These are phyloP conservation scores for Synanthedon myopaeformis DNA, from an alignment of 2,888 invertebrate species.

Conservation along the genomic window DNA sequence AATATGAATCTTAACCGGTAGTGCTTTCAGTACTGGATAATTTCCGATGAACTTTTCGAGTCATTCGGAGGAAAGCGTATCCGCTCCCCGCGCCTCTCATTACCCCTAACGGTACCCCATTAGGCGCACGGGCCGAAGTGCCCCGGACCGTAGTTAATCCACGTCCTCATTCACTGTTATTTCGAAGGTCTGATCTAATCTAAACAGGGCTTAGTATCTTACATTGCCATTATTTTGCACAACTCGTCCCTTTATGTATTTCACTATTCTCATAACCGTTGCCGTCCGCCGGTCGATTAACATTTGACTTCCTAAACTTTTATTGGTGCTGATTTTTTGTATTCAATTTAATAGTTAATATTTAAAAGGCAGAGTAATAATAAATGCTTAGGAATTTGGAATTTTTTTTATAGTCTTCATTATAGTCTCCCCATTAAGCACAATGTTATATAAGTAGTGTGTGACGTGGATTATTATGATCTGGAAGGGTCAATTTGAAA, in stretches of 20 bases:
- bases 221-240: conserved; percentile 65
- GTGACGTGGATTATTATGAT: conserved; percentile 12
- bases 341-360: conserved; percentile 35
- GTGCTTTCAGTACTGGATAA: conserved; percentile 3
- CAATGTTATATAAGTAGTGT: not conserved
- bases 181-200: conserved; percentile 71
- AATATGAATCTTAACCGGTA: not conserved
- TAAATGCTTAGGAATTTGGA: too few relatives aligned
- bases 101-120: conserved; percentile 65
- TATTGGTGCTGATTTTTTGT: conserved; percentile 39
- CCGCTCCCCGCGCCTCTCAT: conserved; percentile 54
- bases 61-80: conserved; percentile 26
- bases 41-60: conserved; percentile 25
- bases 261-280: conserved; percentile 54
- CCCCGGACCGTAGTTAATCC: conserved; percentile 70
- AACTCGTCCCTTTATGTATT: conserved; percentile 67
- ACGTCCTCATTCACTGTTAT: conserved; percentile 71
- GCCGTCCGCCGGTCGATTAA: conserved; percentile 34
- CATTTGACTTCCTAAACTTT: conserved; percentile 57
- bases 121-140: conserved; percentile 66
- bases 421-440: too few relatives aligned
- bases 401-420: too few relatives aligned
- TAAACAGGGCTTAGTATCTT: conserved; percentile 68
- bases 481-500: conserved; percentile 64
- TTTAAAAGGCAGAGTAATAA: too few relatives aligned